These are phyloP conservation scores for Himalopsyche anomala DNA, from an alignment of 2,888 invertebrate species.

Conservation along the genomic window DNA sequence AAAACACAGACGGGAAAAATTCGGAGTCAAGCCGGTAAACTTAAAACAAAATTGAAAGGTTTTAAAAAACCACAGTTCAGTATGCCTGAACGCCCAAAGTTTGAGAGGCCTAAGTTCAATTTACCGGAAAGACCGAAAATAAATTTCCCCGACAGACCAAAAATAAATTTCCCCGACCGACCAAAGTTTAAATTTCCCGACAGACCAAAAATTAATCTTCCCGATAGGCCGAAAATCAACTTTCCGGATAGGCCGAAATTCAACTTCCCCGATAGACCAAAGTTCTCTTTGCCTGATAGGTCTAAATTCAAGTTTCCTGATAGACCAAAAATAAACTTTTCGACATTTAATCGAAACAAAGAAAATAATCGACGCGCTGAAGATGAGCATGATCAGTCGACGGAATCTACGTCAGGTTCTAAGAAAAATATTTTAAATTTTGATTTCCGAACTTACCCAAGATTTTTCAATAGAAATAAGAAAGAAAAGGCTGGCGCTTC, in stretches of 20 bases:
- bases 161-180: constrained; percentile 72
- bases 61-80: constrained; percentile 78
- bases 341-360: constrained; percentile 78
- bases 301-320: constrained; percentile 81
- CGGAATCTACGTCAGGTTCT: constrained; percentile 75
- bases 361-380: constrained; percentile 72
- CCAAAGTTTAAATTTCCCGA: constrained; percentile 78
- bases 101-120: constrained; percentile 76
- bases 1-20: constrained; percentile 84
- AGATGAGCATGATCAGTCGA: constrained; percentile 72
- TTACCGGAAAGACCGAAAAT: constrained; percentile 78
- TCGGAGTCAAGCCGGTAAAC: constrained; percentile 83
- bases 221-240: constrained; percentile 81
- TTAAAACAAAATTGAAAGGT: constrained; percentile 82
- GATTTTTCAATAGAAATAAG: constrained; percentile 77
- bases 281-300: constrained; percentile 77
- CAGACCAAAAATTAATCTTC: constrained; percentile 77
- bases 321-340: constrained; percentile 79
- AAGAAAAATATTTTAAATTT: constrained; percentile 81
- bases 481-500: constrained; percentile 75
- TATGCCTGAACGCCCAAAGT: constrained; percentile 71
- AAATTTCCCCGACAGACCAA: constrained; percentile 72
- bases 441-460: constrained; percentile 87
- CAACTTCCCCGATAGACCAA: constrained; percentile 75
- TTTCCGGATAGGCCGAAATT: constrained; percentile 80